Percentiles rank a stretch among this genome's conserved stretches.
Conservation (phyloP, 2,797 vertebrate species). For the Passerculus sandwichensis region DNA sequence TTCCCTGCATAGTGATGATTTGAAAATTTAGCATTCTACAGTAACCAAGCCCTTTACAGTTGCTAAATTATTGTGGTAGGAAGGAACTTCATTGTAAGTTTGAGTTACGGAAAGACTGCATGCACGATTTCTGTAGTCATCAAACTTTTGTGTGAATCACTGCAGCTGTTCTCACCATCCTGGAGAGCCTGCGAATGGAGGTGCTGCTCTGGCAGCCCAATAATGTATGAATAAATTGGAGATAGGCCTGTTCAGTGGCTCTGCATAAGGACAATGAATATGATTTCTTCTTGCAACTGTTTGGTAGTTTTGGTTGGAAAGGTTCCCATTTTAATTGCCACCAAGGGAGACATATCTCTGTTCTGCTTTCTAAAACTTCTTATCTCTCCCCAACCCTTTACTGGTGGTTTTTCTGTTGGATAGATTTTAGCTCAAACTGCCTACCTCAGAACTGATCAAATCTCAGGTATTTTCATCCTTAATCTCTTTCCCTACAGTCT, state of each 20-base stretch:
- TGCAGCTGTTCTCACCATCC: neutral
- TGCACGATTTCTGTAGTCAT: neutral
- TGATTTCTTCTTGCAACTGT: neutral
- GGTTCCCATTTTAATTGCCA: neutral
- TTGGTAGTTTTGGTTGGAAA: neutral
- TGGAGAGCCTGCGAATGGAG: neutral
- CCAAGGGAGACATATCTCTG: neutral
- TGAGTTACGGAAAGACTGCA: neutral
- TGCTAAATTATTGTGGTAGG: neutral
- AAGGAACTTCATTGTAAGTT: neutral
- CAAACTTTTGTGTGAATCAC: neutral
- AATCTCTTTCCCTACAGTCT: neutral
- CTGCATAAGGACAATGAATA: neutral
- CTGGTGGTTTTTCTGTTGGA: neutral
- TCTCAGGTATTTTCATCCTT: neutral
- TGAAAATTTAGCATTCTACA: neutral
- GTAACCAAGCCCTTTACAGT: neutral
- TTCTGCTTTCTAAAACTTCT: neutral
- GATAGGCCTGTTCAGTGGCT: neutral
- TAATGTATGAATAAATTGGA: neutral
- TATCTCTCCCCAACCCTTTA: neutral
- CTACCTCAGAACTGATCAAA: neutral
- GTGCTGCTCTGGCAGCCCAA: neutral
- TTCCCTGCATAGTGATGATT: neutral
- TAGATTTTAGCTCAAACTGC: neutral